Conservation (phyloP, 2,888 invertebrate genomes). For the Stenichneumon culpator region DNA sequence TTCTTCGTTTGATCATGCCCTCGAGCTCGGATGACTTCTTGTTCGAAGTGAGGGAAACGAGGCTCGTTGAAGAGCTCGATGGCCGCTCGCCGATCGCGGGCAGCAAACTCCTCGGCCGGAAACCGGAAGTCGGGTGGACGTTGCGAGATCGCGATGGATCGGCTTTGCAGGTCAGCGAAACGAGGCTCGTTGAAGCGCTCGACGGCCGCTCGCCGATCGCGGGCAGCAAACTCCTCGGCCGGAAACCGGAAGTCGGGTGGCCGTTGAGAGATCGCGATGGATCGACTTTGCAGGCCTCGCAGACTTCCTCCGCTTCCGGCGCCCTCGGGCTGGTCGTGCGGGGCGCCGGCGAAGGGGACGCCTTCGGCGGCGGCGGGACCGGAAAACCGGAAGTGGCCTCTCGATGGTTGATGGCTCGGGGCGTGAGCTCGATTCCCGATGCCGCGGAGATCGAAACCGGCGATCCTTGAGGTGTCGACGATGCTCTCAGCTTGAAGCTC, state of each 20-base stretch:
- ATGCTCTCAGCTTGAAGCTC: conserved; percentile 32
- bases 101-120: conserved; percentile 42
- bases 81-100: conserved; percentile 31
- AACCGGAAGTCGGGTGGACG: background rate
- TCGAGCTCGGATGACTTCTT: conserved; percentile 73
- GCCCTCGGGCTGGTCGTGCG: background rate
- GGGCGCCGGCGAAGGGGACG: background rate
- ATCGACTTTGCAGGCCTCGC: conserved; percentile 39
- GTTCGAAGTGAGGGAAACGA: conserved; percentile 62
- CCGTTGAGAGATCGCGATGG: background rate
- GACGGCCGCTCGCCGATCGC: conserved; percentile 31
- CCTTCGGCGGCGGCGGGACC: background rate
- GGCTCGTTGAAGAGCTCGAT: conserved; percentile 32
- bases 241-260: conserved; percentile 25
- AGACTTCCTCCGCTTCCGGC: conserved; percentile 29
- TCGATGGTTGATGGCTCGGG: background rate
- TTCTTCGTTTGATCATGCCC: conserved; percentile 66
- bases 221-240: conserved; percentile 27
- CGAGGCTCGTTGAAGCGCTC: conserved; percentile 36
- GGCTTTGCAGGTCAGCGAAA: conserved; percentile 59
- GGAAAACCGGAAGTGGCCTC: background rate
- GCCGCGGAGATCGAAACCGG: conserved; percentile 20
- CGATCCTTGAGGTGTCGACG: conserved; percentile 54
- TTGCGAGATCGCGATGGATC: background rate
- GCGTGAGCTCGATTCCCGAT: background rate